Evolutionary conservation across 2,113 vertebrate species (phyloP), one percentile per base, ranked within the genome.

Genomic region (Pangasianodon gigas): DNA sequence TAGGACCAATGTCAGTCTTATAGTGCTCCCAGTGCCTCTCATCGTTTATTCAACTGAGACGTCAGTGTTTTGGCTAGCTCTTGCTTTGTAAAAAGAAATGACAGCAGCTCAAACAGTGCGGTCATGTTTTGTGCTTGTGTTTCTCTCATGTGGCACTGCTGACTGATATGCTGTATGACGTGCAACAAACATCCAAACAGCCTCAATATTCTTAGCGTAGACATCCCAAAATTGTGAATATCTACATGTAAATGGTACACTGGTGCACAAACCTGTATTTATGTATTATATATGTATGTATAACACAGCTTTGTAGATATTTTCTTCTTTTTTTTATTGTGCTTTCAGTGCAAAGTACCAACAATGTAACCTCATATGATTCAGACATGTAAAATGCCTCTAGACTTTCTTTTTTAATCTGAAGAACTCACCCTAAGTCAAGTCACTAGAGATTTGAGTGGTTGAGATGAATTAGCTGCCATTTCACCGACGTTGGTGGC

Each of bases 401-500:
- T 19, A 86, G 84, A 82, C 32, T 32, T 90, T 52, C 56, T 86
- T 62, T 80, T 74, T 81, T 54, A 75, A 58, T 87, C 58, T 48
- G 37, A 44, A 19, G 75, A 56, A 60, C 37, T 54, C 85, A 62
- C 24, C 60, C 84, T 85, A 85, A 86, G 58, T 65, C 1, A 62
- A 75, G 51, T 85, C 56, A 19, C 74, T 52, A 80, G 51, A 79
- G 58, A 89, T 87, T 69, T 71, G 81, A 87, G 77, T n/a, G 44
- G 67, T 83, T 83, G 67, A 83, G 89, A 91, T 90, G 87, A 91
- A 92, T 90, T 89, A 87, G 89, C 89, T 92, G 92, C 89, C 89
- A 87, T 89, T 84, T 90, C 80, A n/a, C 92, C 92, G 93, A 94
- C 91, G 91, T 88, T n/a, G 69, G 87, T 86, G 54, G 71, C 79